These are phyloP conservation scores for Nanorana parkeri DNA, from an alignment of 2,113 vertebrate species.

Conservation along the genomic window DNA sequence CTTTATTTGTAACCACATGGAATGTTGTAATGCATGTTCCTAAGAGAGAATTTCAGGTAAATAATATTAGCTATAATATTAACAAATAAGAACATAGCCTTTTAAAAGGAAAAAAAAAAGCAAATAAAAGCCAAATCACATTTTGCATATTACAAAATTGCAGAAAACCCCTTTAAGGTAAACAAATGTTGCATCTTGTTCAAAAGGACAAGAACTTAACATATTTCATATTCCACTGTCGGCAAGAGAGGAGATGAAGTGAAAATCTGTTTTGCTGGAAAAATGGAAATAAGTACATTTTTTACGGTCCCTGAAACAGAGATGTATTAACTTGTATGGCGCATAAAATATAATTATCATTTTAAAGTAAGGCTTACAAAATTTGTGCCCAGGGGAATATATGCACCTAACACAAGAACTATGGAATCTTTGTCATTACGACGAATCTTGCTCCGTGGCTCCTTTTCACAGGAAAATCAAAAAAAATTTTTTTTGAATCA, in stretches of 20 bases:
- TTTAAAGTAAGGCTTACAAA: conserved; percentile 39
- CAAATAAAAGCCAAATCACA: conserved; percentile 20
- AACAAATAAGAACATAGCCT: neutral
- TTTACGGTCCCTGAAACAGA: neutral
- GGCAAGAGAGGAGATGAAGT: conserved; percentile 36
- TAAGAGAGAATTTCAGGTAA: no score
- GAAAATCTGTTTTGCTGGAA: conserved; percentile 27
- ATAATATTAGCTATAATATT: no score
- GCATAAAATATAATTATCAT: conserved; percentile 45
- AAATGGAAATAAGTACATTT: conserved; percentile 16
- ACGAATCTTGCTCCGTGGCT: conserved; percentile 18
- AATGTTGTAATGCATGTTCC: no score
- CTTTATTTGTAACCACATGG: no score
- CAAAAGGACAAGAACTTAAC: conserved; percentile 42
- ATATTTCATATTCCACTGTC: conserved; percentile 24
- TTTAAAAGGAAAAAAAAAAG: conserved; percentile 20
- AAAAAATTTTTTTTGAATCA: conserved; percentile 48
- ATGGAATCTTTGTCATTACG: conserved; percentile 23
- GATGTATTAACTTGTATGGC: conserved; percentile 28
- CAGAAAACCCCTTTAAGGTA: conserved; percentile 42
- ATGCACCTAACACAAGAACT: conserved; percentile 6
- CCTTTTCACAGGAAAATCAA: conserved; percentile 5
- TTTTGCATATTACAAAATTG: conserved; percentile 31
- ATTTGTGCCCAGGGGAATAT: conserved; percentile 7
- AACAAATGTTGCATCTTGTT: conserved; percentile 49